Evolutionary conservation across 2,797 vertebrate species (phyloP).

Genomic region (Rhabdomys pumilio): DNA sequence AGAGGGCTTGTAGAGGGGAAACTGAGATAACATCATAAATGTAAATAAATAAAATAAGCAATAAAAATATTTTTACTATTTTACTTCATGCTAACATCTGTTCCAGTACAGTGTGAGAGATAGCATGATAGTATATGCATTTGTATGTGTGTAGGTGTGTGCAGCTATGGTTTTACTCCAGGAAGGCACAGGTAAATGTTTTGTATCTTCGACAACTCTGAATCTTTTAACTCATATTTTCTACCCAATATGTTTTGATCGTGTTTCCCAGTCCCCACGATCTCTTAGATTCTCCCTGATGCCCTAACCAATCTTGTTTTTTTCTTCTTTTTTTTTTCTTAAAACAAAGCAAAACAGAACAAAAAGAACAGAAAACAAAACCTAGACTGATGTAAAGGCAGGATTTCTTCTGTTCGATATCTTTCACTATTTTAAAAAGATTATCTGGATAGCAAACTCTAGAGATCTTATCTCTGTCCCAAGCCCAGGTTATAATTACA

Average conservation of each 20-base stretch:
- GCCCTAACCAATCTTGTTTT: neutral
- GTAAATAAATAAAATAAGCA: no score
- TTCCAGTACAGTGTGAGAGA: neutral
- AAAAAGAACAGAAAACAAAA: neutral
- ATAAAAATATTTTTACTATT: neutral
- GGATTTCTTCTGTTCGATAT: neutral
- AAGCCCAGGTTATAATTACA: neutral
- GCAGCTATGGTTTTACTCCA: rapidly evolving
- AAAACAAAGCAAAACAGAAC: neutral
- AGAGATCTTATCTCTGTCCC: no score
- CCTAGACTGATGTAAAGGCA: neutral
- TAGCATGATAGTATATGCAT: no score
- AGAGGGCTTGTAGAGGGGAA: no score
- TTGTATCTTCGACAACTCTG: neutral
- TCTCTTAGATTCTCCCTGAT: neutral
- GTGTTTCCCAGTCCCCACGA: neutral
- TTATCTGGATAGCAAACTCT: neutral
- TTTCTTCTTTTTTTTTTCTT: neutral
- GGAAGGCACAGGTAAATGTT: neutral
- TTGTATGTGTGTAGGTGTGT: neutral
- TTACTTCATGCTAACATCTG: neutral
- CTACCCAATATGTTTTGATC: neutral
- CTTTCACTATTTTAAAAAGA: neutral
- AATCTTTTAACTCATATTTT: neutral
- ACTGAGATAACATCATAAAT: no score